These are phyloP conservation scores for Aricia agestis DNA, from an alignment of 1,140 invertebrate species.

Conservation along the genomic window DNA sequence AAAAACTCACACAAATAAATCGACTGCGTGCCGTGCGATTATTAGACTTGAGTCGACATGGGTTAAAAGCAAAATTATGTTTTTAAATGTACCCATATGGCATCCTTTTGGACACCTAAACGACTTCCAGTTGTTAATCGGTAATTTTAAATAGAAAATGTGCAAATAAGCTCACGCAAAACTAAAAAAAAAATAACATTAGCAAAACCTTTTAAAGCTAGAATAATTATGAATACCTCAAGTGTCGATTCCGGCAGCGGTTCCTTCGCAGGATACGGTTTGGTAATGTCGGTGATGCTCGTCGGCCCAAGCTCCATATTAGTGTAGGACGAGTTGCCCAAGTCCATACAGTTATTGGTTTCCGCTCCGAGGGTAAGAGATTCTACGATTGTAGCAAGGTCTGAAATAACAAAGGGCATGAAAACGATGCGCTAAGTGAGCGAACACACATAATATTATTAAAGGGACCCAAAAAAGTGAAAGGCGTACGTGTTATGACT, in stretches of 20 bases:
- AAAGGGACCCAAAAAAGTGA: too few species aligned
- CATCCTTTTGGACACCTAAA: too few species aligned
- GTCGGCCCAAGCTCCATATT: slow-evolving; percentile 71
- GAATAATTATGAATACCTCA: slow-evolving; percentile 39
- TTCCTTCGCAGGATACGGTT: slow-evolving; percentile 73
- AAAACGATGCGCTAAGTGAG: neutral
- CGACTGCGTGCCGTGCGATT: too few species aligned
- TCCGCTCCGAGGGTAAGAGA: slow-evolving; percentile 81
- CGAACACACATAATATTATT: too few species aligned
- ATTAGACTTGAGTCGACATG: too few species aligned
- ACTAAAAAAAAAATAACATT: neutral
- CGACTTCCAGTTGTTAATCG: too few species aligned
- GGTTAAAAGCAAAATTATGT: too few species aligned
- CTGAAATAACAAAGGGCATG: slow-evolving; percentile 50
- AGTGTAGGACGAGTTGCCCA: slow-evolving; percentile 59
- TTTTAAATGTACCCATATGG: too few species aligned
- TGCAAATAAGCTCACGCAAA: neutral
- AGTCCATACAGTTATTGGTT: slow-evolving; percentile 64
- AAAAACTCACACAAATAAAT: too few species aligned
- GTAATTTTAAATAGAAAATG: neutral
- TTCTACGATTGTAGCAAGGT: slow-evolving; percentile 91
- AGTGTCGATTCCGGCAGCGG: slow-evolving; percentile 57
- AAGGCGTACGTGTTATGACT: too few species aligned
- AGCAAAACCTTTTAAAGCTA: neutral
- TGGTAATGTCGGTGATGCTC: slow-evolving; percentile 73